Percentiles rank a stretch among this genome's conserved stretches.
These are phyloP conservation scores for Grapholita molesta DNA, from an alignment of 1,140 invertebrate genomes.

Conservation along the genomic window DNA sequence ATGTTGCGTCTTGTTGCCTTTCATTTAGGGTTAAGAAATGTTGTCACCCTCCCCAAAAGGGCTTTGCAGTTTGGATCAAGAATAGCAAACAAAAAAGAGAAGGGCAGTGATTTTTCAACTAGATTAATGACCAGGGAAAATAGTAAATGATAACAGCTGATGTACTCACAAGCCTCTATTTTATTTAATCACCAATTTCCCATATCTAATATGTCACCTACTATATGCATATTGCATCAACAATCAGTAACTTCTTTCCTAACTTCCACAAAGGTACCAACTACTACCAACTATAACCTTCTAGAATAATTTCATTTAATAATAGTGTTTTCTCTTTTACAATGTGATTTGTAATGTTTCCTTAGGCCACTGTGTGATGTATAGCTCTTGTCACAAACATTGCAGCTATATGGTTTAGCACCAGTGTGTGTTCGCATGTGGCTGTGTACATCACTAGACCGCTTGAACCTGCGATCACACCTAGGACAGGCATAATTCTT, in stretches of 20 bases:
- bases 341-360: slow-evolving; percentile 33
- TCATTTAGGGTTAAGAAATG: slow-evolving; percentile 83
- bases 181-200: not conserved
- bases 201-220: not conserved
- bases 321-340: slow-evolving; percentile 26
- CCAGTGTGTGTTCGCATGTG: slow-evolving; percentile 93
- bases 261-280: no score
- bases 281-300: not conserved
- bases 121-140: slow-evolving; percentile 36
- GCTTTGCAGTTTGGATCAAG: slow-evolving; percentile 99
- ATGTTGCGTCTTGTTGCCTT: slow-evolving; percentile 89
- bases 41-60: slow-evolving; percentile 89
- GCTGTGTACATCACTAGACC: slow-evolving; percentile 79
- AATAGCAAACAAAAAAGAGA: slow-evolving; percentile 96
- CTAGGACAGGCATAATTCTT: slow-evolving; percentile 49
- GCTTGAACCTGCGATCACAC: slow-evolving; percentile 83
- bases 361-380: slow-evolving; percentile 43
- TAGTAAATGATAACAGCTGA: not conserved
- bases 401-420: slow-evolving; percentile 87
- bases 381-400: slow-evolving; percentile 75
- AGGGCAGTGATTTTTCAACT: slow-evolving; percentile 87
- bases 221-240: not conserved
- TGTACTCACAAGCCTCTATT: not conserved
- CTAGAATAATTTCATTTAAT: not conserved
- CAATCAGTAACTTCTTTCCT: no score